Evolutionary conservation across 2,113 vertebrate species (phyloP), one percentile per base, ranked within the genome.

Genomic region (Campylomormyrus numenius): DNA sequence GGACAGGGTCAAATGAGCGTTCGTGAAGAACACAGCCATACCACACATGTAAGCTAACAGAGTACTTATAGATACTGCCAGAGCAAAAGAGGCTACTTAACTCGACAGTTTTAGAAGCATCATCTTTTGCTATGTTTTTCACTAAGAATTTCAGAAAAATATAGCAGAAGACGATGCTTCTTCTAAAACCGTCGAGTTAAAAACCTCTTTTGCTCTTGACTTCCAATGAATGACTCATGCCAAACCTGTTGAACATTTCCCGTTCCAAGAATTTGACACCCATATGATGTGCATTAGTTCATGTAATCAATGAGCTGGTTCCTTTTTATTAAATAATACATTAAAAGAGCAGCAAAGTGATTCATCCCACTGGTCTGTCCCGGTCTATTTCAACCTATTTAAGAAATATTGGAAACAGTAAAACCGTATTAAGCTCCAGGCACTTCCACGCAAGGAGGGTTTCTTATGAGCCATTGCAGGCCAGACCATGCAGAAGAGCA

Each of bases 391-490:
- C 70, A 88, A 21, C 87, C 50, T 83, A 45, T 88, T 35, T 83
- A 58, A 90, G 19, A 90, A 42, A 88, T 90, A 90, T 83, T 58
- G 66, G 90, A 85, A 74, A 27, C 87, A 31, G 87, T 90, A 85
- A 66, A 90, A 62, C 70, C 56, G 53, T 48, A 88, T 85, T 85
- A 88, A 90, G 90, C 74, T 6, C 42, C n/a, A 83, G 87, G 42
- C 87, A 85, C 9, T 88, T 87, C 35, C 77, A 42, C 85, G 4
- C n/a, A 48, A 84, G 87, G 21, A 85, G 66, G 21, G 62, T 45
- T 80, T 80, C 58, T 10, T 88, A 62, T 84, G 83, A 48, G 87
- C 74, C 70, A 19, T 42, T 39, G n/a, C 35, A 58, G 50, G n/a
- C 49, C 90, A 83, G 50, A 88, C 11, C 66, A 42, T 46, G 89